These are phyloP conservation scores for Atherinosoma microstoma DNA, from an alignment of 2,797 vertebrate species.

Conservation along the genomic window DNA sequence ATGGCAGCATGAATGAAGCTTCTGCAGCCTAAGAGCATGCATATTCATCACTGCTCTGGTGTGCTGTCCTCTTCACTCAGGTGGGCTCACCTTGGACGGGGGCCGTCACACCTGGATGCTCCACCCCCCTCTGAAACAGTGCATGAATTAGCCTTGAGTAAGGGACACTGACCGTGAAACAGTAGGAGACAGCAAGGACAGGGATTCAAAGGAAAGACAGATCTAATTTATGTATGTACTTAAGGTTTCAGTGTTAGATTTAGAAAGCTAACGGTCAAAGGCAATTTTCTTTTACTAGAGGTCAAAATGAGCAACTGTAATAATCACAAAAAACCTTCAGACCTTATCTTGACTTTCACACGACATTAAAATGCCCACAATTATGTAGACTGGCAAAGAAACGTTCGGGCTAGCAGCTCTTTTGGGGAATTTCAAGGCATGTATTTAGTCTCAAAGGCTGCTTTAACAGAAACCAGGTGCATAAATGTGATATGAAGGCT, in stretches of 20 bases:
- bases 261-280: not conserved
- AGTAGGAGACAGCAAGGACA: slow-evolving; percentile 41
- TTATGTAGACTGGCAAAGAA: not conserved
- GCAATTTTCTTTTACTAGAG: not conserved
- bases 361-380: not conserved
- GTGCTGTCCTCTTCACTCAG: slow-evolving; percentile 51
- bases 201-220: slow-evolving; percentile 14
- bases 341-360: not conserved
- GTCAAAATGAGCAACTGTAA: not conserved
- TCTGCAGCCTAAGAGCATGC: slow-evolving; percentile 41
- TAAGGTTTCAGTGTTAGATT: not conserved
- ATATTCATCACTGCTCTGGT: slow-evolving; percentile 62
- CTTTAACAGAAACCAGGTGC: too few species aligned
- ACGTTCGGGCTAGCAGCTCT: not conserved
- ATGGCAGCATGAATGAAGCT: slow-evolving; percentile 5
- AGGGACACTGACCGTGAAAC: slow-evolving; percentile 26
- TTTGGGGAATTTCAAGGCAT: too few species aligned
- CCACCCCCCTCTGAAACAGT: slow-evolving; percentile 8
- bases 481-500: too few species aligned
- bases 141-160: slow-evolving; percentile 60
- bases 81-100: slow-evolving; percentile 60
- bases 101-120: slow-evolving; percentile 42
- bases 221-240: not conserved
- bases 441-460: too few species aligned
- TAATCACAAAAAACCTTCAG: not conserved